A percentile compares a stretch with the other conserved stretches of the same genome.
These are phyloP conservation scores for Nyctalus aviator DNA, from an alignment of 2,797 vertebrate genomes.

Conservation along the genomic window DNA sequence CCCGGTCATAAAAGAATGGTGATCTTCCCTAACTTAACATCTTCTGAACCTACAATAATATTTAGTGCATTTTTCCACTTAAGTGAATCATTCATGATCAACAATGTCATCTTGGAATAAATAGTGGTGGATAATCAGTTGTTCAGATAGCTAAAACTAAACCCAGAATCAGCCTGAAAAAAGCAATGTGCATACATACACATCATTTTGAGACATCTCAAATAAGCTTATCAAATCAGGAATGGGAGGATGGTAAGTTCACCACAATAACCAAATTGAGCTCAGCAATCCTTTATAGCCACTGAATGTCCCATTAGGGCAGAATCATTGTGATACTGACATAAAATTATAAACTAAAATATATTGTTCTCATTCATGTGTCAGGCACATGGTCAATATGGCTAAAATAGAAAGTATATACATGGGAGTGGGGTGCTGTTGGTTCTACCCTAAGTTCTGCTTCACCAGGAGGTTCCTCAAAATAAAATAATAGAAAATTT, in stretches of 20 bases:
- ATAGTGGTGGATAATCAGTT: not conserved
- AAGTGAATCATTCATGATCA: not conserved
- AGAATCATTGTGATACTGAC: not conserved
- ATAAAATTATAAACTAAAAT: not conserved
- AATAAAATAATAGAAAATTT: not conserved
- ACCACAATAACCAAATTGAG: not conserved
- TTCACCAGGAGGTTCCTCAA: not conserved
- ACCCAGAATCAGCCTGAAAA: slow-evolving; percentile 2
- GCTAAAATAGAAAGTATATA: not conserved
- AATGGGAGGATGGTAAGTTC: not conserved
- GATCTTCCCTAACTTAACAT: not conserved
- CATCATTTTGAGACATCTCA: not conserved
- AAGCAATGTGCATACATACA: not conserved
- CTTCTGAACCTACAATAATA: not conserved
- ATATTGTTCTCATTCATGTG: not conserved
- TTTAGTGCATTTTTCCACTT: not conserved
- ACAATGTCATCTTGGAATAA: slow-evolving; percentile 14
- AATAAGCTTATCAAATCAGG: not conserved
- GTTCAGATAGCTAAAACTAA: slow-evolving; percentile 37
- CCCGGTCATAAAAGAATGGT: not conserved
- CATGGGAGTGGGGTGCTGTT: not conserved
- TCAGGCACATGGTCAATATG: not conserved
- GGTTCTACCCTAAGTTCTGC: not conserved
- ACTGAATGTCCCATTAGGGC: not conserved
- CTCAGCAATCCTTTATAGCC: not conserved